Percentiles rank a stretch among this genome's conserved stretches.
phyloP scores from a whole-genome alignment of 2,113 vertebrate genomes.

The Proterorhinus semilunaris region DNA sequence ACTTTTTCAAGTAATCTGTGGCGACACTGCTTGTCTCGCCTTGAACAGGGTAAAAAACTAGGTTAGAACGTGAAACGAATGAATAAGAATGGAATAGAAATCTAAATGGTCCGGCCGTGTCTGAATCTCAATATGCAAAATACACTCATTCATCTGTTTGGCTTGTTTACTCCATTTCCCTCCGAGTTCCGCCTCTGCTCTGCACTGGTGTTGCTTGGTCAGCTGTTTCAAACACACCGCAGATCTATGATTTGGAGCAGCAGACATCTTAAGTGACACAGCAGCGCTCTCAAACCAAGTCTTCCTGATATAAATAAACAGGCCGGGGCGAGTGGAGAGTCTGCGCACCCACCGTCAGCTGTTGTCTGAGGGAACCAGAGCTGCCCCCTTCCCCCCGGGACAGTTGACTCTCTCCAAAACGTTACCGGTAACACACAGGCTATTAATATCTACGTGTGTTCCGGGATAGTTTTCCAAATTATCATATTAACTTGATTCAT shows the following conservation, averaged over 20 bases:
- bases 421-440: conserved; percentile 71
- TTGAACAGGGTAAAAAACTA: too few relatives aligned
- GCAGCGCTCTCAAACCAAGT: conserved; percentile 38
- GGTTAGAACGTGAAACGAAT: too few relatives aligned
- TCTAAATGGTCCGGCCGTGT: too few relatives aligned
- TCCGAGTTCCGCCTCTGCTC: not conserved
- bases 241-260: conserved; percentile 33
- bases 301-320: conserved; percentile 74
- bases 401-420: conserved; percentile 50
- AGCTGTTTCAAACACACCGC: conserved; percentile 16
- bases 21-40: too few relatives aligned
- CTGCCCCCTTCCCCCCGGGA: conserved; percentile 40
- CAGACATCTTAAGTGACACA: conserved; percentile 57
- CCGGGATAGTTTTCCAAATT: conserved; percentile 6
- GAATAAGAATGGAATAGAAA: too few relatives aligned
- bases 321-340: conserved; percentile 23
- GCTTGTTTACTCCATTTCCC: not conserved
- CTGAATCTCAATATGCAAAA: not conserved
- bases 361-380: conserved; percentile 74
- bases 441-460: conserved; percentile 65
- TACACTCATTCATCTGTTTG: not conserved
- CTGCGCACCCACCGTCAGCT: conserved; percentile 65
- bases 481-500: not conserved
- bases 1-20: too few relatives aligned
- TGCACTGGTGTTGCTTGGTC: conserved; percentile 15